phyloP scores from a whole-genome alignment of 1,140 invertebrate species.

The Heterodera carotae region DNA sequence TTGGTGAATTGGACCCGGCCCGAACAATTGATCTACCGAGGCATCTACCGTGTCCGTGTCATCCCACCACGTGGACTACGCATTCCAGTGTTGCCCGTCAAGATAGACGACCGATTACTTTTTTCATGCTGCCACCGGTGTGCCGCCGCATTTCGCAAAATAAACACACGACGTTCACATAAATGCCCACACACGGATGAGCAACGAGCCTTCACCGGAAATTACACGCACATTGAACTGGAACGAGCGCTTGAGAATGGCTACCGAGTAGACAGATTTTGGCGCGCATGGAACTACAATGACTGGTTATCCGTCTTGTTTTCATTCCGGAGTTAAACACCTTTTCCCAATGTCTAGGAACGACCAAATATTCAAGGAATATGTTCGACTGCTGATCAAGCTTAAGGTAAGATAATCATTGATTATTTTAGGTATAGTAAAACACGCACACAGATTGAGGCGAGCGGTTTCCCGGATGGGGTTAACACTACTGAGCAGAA shows the following conservation, averaged over 20 bases:
- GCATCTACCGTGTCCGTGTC: too few relatives aligned
- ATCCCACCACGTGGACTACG: background rate
- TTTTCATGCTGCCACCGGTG: background rate
- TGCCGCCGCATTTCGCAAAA: background rate
- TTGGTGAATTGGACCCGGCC: background rate
- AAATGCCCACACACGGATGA: conserved; percentile 3
- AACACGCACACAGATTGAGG: too few relatives aligned
- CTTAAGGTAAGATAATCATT: too few relatives aligned
- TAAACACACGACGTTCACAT: background rate
- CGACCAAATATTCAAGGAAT: too few relatives aligned
- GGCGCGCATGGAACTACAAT: background rate
- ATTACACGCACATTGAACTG: too few relatives aligned
- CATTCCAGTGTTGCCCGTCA: background rate
- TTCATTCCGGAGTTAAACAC: too few relatives aligned
- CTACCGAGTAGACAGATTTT: background rate
- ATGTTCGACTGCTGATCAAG: too few relatives aligned
- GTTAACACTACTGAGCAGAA: background rate
- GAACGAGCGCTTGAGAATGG: background rate
- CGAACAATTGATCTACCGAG: background rate
- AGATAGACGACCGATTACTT: background rate
- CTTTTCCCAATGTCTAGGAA: too few relatives aligned
- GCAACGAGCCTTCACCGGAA: too few relatives aligned
- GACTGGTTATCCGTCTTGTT: background rate
- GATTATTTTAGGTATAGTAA: too few relatives aligned
- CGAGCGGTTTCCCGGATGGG: background rate